Base-by-base conservation (phyloP, 2,113 vertebrate genomes). In the Chloroceryle aenea region DNA sequence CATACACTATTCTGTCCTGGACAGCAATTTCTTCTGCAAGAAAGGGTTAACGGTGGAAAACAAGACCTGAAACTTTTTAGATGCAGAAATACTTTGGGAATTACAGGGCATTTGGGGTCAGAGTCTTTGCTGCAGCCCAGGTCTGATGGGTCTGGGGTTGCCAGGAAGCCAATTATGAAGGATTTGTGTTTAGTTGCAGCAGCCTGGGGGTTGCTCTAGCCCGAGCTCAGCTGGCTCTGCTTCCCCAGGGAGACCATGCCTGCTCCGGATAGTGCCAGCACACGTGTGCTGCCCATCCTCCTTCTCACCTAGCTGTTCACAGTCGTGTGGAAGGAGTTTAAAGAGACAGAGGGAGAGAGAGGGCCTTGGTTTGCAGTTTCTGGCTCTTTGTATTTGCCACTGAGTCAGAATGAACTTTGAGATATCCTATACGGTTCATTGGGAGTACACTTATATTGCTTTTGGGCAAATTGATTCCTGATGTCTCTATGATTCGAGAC, bases 221-320 rank as follows among this genome's bases (percentile, higher is more conserved):
- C 59, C 77, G 90, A 95, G 79, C 90, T 96, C 93, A 95, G 90
- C 87, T 95, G 95, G 78, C 92, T 90, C 47, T 77, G 72, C 55
- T 71, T 90, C 93, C 79, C 82, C 12, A 84, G 78, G 72, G 95
- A 95, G 32, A 80, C 10, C 63, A 52, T 34, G 78, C 29, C 64
- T 0, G 4, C 59, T 86, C 34, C 7, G 48, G 38, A 48, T 38
- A 64, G 59, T 38, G 64, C 68, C 63, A 93, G 36, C 89, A 69
- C 93, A 96, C 0, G 32, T 93, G 93, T 87, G 77, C 71, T 43
- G 67, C 71, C 68, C 59, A 55, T 81, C 58, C 50, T 95, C 48
- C 81, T 82, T 11, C 87, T 87, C 93, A 95, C 87, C 85, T 87
- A 86, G 59, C 36, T 76, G 23, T 15, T 53, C 87, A 58, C 30